Percentiles rank a stretch among this genome's conserved stretches.
phyloP scores from a whole-genome alignment of 2,113 vertebrate species.

The Balaeniceps rex region DNA sequence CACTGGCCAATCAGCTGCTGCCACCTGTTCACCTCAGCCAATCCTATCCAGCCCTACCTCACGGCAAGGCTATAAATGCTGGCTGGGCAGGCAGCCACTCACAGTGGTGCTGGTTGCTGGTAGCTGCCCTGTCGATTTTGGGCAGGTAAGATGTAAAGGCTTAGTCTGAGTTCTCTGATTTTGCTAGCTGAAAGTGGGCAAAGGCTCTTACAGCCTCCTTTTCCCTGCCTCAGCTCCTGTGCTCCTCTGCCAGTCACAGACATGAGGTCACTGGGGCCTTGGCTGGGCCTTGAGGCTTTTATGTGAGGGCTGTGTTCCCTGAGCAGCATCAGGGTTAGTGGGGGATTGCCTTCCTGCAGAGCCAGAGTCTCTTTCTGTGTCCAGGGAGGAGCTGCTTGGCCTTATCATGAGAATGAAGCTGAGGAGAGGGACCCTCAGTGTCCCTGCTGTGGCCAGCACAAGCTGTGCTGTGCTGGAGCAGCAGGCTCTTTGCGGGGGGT shows the following conservation, averaged over 20 bases:
- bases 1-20: not conserved
- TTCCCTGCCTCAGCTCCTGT: not conserved
- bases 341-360: not conserved
- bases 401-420: not conserved
- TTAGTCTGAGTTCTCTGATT: rapidly evolving
- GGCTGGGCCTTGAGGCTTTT: not conserved
- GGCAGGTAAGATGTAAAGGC: not conserved
- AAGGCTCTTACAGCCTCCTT: not conserved
- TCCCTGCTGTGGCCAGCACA: no score
- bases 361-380: no score
- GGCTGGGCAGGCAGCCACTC: rapidly evolving
- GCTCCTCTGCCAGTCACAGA: not conserved
- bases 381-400: not conserved
- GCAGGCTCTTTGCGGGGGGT: rapidly evolving
- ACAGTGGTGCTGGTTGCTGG: rapidly evolving
- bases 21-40: not conserved
- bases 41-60: not conserved
- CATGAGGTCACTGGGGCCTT: not conserved
- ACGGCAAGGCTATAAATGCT: rapidly evolving
- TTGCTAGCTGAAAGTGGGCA: rapidly evolving
- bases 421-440: rapidly evolving
- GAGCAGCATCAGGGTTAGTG: no score
- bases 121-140: rapidly evolving
- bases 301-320: no score
- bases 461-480: not conserved